These are phyloP conservation scores for Ramazzottius varieornatus DNA, from an alignment of 2,888 invertebrate species.

Conservation along the genomic window DNA sequence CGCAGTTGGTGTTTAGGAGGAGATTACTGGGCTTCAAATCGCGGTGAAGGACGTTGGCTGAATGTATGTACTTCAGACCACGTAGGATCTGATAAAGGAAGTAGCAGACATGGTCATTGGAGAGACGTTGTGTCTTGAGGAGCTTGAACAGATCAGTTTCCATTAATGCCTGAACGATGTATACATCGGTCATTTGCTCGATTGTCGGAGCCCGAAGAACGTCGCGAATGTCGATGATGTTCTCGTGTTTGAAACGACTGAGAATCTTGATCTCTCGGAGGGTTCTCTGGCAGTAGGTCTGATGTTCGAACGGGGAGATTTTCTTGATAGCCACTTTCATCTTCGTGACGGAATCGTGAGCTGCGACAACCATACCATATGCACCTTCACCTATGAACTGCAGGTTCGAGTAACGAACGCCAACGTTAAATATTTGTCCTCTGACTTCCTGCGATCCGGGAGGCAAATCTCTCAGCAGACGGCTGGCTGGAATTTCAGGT, in stretches of 20 bases:
- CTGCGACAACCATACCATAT: constrained; percentile 87
- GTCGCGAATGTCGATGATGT: constrained; percentile 97
- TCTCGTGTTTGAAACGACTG: constrained; percentile 97
- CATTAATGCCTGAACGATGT: constrained; percentile 99
- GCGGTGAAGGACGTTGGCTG: constrained; percentile 92
- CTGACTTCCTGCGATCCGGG: constrained; percentile 16
- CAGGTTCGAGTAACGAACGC: constrained; percentile 73
- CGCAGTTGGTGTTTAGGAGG: constrained; percentile 92
- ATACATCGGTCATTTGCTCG: constrained; percentile 93
- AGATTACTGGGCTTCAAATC: constrained; percentile 96
- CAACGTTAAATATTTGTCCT: constrained; percentile 85
- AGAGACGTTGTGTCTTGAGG: constrained; percentile 94
- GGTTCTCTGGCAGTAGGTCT: constrained; percentile 97
- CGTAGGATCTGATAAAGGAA: constrained; percentile 95
- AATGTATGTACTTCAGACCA: constrained; percentile 96
- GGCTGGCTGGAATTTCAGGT: no score
- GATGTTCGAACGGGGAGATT: constrained; percentile 98
- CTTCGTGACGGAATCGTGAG: constrained; percentile 34
- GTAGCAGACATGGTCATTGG: constrained; percentile 99
- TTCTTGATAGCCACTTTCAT: constrained; percentile 97
- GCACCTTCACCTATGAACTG: constrained; percentile 98
- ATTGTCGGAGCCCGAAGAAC: constrained; percentile 78
- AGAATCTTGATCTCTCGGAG: constrained; percentile 95
- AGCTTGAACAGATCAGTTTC: constrained; percentile 99
- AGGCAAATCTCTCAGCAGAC: no score